Percentiles rank a stretch among this genome's conserved stretches.
phyloP scores from a whole-genome alignment of 2,888 invertebrate species.

The Rhagonycha lutea region DNA sequence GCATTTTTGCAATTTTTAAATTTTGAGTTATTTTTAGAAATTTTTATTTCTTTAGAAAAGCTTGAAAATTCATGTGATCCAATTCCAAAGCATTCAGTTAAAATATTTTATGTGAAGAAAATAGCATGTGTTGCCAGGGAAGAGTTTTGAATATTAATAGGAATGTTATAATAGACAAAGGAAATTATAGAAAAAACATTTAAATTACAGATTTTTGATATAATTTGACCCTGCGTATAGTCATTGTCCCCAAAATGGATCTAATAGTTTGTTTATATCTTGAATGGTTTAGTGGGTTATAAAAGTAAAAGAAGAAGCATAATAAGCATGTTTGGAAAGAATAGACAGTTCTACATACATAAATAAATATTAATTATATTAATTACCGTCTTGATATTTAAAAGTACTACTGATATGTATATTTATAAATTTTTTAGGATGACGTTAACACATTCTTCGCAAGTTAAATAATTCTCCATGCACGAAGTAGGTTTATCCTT shows the following conservation, averaged over 20 bases:
- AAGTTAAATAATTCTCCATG: not conserved
- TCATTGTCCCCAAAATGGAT: not conserved
- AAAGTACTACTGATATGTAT: not conserved
- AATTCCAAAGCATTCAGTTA: no score
- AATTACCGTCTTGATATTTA: not conserved
- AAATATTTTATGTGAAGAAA: no score
- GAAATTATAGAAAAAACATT: no score
- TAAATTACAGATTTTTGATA: no score
- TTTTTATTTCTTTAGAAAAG: not conserved
- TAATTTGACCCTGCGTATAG: no score
- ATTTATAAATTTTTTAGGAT: not conserved
- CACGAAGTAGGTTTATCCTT: not conserved
- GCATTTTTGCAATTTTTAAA: not conserved
- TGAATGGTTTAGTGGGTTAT: not conserved
- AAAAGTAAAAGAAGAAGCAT: not conserved
- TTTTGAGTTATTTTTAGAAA: not conserved
- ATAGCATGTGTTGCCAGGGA: no score
- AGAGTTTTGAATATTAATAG: no score
- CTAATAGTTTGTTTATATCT: not conserved
- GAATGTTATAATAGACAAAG: no score
- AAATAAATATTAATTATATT: not conserved
- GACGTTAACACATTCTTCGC: not conserved
- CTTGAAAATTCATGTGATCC: no score
- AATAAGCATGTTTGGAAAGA: not conserved
- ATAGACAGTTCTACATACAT: not conserved